Conservation (phyloP, 2,888 invertebrate genomes). For the Aelia acuminata region DNA sequence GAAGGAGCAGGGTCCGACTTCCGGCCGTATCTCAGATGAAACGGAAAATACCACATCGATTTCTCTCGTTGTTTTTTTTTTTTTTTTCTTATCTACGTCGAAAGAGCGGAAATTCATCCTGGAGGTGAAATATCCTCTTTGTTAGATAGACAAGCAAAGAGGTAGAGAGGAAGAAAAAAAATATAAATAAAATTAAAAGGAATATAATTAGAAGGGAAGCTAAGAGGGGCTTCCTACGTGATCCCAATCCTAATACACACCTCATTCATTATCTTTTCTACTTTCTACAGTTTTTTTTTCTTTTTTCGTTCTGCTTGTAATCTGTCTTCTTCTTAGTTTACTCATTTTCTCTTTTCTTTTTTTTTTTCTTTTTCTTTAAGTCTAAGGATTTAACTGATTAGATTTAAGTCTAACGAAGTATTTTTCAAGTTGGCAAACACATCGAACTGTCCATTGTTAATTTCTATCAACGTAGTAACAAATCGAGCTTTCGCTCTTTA, state of each 20-base stretch:
- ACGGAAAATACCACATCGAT: neutral
- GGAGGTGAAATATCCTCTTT: neutral
- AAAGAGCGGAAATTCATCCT: neutral
- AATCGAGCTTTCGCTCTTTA: no score
- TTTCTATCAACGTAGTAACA: no score
- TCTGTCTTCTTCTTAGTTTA: conserved; percentile 29
- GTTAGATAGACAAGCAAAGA: neutral
- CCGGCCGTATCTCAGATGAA: neutral
- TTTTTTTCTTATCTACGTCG: neutral
- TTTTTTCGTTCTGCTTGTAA: neutral
- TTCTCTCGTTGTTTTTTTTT: neutral
- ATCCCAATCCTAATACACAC: neutral
- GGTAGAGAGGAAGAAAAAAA: neutral
- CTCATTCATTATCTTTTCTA: conserved; percentile 37
- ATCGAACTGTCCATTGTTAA: neutral
- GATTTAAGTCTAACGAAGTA: neutral
- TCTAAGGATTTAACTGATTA: neutral
- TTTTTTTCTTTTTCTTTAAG: conserved; percentile 4
- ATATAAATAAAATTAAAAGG: neutral
- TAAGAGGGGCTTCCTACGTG: neutral
- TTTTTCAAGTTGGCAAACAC: neutral
- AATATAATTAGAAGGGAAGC: neutral
- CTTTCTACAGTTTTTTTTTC: neutral
- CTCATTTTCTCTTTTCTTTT: neutral
- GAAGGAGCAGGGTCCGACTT: neutral